Conservation (phyloP, 2,888 invertebrate genomes). For the Drosophila nigricruria region DNA sequence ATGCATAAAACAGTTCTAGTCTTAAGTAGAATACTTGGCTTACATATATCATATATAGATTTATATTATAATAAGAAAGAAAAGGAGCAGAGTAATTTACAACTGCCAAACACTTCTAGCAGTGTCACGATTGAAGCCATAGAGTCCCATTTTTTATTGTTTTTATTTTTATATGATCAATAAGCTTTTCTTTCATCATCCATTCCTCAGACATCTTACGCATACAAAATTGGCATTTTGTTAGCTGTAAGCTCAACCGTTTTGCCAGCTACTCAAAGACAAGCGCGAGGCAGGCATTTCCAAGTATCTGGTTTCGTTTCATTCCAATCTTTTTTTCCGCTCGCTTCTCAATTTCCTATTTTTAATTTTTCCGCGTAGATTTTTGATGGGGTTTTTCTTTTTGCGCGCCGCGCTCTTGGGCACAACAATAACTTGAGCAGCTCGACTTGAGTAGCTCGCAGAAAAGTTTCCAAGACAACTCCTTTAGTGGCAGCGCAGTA, state of each 20-base stretch:
- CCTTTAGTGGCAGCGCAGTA: constrained; percentile 67
- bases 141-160: neutral
- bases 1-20: neutral
- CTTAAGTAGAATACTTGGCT: neutral
- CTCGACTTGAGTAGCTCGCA: constrained; percentile 72
- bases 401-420: constrained; percentile 32
- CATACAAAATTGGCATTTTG: constrained; percentile 7
- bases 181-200: neutral
- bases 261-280: constrained; percentile 24
- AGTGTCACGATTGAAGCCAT: neutral
- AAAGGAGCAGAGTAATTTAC: neutral
- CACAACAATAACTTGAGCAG: constrained; percentile 69
- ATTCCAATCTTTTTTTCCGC: constrained; percentile 36
- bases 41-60: neutral
- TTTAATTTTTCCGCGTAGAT: constrained; percentile 47
- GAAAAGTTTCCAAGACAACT: constrained; percentile 84
- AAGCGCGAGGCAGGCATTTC: constrained; percentile 25
- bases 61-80: neutral
- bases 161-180: neutral
- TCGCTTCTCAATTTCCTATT: constrained; percentile 56
- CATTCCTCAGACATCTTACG: neutral
- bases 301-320: constrained; percentile 71
- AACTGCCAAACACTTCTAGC: neutral
- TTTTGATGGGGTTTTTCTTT: constrained; percentile 40
- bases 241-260: constrained; percentile 12